A percentile compares a stretch with the other conserved stretches of the same genome.
phyloP scores from a whole-genome alignment of 2,888 invertebrate genomes.

The Gnatocerus cornutus region DNA sequence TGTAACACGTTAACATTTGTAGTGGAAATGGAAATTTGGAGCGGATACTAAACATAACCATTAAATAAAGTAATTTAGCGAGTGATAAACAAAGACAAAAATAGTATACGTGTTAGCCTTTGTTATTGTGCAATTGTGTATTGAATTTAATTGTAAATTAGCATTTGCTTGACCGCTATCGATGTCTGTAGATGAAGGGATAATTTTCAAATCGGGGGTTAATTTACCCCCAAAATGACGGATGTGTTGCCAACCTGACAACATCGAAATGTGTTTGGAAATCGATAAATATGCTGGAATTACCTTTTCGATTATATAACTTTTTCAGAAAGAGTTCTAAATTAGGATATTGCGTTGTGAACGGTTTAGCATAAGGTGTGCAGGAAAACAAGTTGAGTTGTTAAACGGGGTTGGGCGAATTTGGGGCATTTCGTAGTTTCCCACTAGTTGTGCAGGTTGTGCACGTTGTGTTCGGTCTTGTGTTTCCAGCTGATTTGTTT shows the following conservation, averaged over 20 bases:
- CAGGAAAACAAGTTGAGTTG: constrained; percentile 18
- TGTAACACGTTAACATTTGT: too few species aligned
- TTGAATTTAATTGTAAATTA: background rate
- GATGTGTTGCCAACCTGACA: constrained; percentile 32
- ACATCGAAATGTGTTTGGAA: constrained; percentile 20
- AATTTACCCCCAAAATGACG: constrained; percentile 11
- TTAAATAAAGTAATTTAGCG: too few species aligned
- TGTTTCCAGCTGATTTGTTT: constrained; percentile 42
- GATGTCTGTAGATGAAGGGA: background rate
- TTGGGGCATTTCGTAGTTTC: constrained; percentile 38
- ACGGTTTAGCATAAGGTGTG: constrained; percentile 22
- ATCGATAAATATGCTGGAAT: constrained; percentile 45
- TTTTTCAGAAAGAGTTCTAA: constrained; percentile 29
- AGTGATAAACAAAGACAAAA: too few species aligned
- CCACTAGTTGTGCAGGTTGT: constrained; percentile 43
- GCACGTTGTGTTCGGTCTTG: constrained; percentile 44
- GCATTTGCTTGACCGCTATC: background rate
- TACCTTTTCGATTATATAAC: constrained; percentile 41
- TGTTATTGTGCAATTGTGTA: background rate
- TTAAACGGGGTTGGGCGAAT: constrained; percentile 31
- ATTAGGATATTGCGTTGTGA: constrained; percentile 26
- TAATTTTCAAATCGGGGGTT: constrained; percentile 11
- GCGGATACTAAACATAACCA: too few species aligned
- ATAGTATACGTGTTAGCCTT: background rate
- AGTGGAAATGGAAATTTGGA: too few species aligned